Percentiles rank a stretch among this genome's conserved stretches.
phyloP scores from a whole-genome alignment of 2,888 invertebrate genomes.

The Drosophila diplacantha region DNA sequence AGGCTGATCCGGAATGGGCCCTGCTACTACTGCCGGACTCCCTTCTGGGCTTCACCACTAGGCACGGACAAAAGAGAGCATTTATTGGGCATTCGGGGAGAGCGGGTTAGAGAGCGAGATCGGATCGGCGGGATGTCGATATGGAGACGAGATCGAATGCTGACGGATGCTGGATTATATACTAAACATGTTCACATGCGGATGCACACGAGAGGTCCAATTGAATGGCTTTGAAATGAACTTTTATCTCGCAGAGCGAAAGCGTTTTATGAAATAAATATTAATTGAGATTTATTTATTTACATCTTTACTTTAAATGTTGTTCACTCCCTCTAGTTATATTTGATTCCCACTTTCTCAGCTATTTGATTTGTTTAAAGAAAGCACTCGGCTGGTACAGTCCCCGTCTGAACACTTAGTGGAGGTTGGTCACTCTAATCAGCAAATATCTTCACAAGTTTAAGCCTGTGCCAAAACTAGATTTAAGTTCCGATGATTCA shows the following conservation, averaged over 20 bases:
- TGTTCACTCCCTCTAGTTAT: background rate
- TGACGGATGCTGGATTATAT: constrained; percentile 14
- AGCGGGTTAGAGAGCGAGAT: background rate
- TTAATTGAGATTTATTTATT: background rate
- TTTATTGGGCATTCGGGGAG: constrained; percentile 11
- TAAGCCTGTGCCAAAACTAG: background rate
- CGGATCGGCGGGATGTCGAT: constrained; percentile 6
- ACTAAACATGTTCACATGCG: constrained; percentile 4
- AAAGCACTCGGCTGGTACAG: background rate
- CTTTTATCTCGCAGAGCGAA: background rate
- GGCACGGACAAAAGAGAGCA: constrained; percentile 31
- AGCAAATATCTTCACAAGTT: background rate
- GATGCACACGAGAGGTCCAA: constrained; percentile 18
- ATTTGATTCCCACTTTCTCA: background rate
- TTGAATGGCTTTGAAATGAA: background rate
- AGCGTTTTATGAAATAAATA: background rate
- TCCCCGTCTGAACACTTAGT: background rate
- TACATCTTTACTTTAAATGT: background rate
- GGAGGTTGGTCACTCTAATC: background rate
- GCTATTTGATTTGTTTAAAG: background rate
- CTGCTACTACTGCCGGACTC: constrained; percentile 49
- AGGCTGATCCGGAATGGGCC: constrained; percentile 27
- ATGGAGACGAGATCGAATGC: constrained; percentile 8
- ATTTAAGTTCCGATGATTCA: background rate
- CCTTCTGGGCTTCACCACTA: constrained; percentile 59